Evolutionary conservation across 2,797 vertebrate species (phyloP).

Genomic region (Lepus townsendii): DNA sequence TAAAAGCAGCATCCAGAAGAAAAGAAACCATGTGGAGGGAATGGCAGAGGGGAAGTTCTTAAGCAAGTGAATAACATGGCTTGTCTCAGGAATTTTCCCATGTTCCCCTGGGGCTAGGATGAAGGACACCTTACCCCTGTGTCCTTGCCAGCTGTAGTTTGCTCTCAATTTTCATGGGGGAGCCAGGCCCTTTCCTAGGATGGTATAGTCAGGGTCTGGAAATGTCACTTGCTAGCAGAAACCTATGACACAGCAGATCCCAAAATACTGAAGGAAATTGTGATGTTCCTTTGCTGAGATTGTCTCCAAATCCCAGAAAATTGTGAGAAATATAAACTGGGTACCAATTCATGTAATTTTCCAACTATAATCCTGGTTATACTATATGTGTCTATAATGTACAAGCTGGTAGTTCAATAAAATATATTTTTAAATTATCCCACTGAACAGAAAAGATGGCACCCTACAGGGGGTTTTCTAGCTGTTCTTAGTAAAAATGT

Average conservation of each 20-base stretch:
- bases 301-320: constrained; percentile 15
- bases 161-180: constrained; percentile 21
- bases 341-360: constrained; percentile 36
- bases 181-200: neutral
- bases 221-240: neutral
- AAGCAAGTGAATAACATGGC: constrained; percentile 66
- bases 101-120: constrained; percentile 52
- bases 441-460: neutral
- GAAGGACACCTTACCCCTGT: neutral
- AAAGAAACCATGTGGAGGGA: constrained; percentile 64
- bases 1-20: constrained; percentile 67
- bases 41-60: constrained; percentile 66
- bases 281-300: neutral
- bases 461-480: constrained; percentile 1
- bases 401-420: neutral
- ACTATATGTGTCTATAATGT: neutral
- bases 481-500: constrained; percentile 27
- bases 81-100: constrained; percentile 67
- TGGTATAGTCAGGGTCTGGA: neutral
- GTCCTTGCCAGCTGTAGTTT: constrained; percentile 44
- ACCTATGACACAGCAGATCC: neutral
- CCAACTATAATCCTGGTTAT: neutral
- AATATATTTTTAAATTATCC: constrained; percentile 7
- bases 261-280: constrained; percentile 44
- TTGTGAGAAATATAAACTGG: constrained; percentile 20